A percentile compares a stretch with the other conserved stretches of the same genome.
These are phyloP conservation scores for Aratinga solstitialis DNA, from an alignment of 2,797 vertebrate genomes.

Conservation along the genomic window DNA sequence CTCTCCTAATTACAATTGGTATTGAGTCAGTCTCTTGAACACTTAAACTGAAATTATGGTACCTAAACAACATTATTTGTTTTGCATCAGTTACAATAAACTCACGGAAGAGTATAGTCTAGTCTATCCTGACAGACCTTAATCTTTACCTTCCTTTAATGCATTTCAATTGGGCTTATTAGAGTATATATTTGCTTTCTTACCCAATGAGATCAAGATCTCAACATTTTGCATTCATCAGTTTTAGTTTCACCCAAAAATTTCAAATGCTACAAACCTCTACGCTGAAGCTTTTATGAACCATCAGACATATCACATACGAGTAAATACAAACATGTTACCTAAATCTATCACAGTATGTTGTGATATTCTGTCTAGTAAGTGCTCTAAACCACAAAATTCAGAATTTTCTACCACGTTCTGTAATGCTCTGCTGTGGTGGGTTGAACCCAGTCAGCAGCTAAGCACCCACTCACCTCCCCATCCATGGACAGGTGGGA, in stretches of 20 bases:
- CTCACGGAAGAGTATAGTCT: neutral
- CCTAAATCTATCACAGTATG: neutral
- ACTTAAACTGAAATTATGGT: neutral
- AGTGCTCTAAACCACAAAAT: neutral
- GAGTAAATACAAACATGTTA: neutral
- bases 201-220: neutral
- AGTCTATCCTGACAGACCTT: neutral
- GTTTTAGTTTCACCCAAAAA: neutral
- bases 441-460: neutral
- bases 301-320: neutral
- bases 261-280: neutral
- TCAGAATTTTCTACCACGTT: neutral
- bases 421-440: neutral
- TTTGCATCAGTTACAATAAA: neutral
- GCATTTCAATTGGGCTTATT: neutral
- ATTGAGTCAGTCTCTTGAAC: neutral
- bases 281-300: neutral
- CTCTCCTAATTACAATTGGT: neutral
- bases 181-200: neutral
- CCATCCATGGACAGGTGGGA: rapidly evolving
- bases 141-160: neutral
- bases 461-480: neutral
- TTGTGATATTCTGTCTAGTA: neutral
- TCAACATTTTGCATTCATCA: neutral
- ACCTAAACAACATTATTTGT: neutral